These are phyloP conservation scores for Geophilus truncorum DNA, from an alignment of 2,888 invertebrate species.

Conservation along the genomic window DNA sequence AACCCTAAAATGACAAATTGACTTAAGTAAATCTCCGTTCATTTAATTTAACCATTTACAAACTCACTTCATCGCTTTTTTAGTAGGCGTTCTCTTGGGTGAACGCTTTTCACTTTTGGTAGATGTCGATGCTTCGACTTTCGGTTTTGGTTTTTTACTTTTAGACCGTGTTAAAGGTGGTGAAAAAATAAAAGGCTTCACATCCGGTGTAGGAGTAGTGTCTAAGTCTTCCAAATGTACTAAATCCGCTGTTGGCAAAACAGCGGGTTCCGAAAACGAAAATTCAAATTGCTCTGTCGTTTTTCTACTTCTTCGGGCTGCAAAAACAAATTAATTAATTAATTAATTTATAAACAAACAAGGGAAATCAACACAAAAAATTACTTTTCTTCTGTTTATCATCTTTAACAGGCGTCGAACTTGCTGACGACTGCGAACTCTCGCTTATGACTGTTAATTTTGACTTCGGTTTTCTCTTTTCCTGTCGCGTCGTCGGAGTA, in stretches of 20 bases:
- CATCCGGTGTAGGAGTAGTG: not conserved
- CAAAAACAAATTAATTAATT: not conserved
- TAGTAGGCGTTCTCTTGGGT: not conserved
- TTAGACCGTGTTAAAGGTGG: not conserved
- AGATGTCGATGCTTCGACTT: not conserved
- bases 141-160: not conserved
- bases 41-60: no score
- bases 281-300: not conserved
- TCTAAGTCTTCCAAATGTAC: not conserved
- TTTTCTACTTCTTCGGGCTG: not conserved
- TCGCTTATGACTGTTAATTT: not conserved
- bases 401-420: not conserved
- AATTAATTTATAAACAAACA: not conserved
- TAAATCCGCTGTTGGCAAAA: not conserved
- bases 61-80: not conserved
- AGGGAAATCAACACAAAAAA: not conserved
- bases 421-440: not conserved
- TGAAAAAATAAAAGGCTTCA: not conserved
- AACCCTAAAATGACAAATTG: not conserved
- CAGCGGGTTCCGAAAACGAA: not conserved
- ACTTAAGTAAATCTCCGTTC: no score
- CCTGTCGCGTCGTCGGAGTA: not conserved
- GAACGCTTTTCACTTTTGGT: not conserved
- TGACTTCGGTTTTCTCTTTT: not conserved
- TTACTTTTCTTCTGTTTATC: not conserved